A percentile compares a stretch with the other conserved stretches of the same genome.
Evolutionary conservation across 2,113 vertebrate genomes (phyloP).

Genomic region (Mandrillus leucophaeus): DNA sequence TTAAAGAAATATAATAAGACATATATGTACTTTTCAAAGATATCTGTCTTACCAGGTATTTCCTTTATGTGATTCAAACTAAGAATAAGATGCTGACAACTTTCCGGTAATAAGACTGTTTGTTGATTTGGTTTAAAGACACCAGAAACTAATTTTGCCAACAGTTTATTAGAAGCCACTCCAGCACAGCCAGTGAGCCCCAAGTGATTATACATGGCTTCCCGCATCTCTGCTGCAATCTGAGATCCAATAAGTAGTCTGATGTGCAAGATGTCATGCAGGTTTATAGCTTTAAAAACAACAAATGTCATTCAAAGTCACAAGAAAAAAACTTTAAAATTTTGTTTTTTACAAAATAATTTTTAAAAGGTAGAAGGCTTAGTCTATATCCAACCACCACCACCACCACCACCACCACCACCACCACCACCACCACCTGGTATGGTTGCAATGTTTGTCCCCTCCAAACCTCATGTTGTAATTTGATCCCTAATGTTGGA

Average conservation of each 20-base stretch:
- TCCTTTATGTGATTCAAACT: slow-evolving; percentile 83
- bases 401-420: neutral
- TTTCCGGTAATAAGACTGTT: slow-evolving; percentile 90
- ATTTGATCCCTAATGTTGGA: neutral
- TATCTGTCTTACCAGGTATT: slow-evolving; percentile 87
- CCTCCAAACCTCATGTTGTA: neutral
- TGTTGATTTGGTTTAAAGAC: slow-evolving; percentile 95
- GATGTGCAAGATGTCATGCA: slow-evolving; percentile 75
- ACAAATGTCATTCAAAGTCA: neutral
- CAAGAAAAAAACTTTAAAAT: neutral
- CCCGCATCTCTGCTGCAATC: slow-evolving; percentile 89
- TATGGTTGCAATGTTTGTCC: neutral
- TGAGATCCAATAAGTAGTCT: slow-evolving; percentile 88
- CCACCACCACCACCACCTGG: neutral
- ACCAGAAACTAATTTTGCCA: slow-evolving; percentile 93
- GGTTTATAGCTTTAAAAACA: slow-evolving; percentile 80
- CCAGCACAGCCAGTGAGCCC: slow-evolving; percentile 92
- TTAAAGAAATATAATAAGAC: slow-evolving; percentile 19
- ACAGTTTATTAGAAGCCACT: slow-evolving; percentile 90
- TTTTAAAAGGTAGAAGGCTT: neutral
- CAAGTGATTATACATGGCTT: slow-evolving; percentile 82
- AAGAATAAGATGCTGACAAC: slow-evolving; percentile 83
- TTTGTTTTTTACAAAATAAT: neutral
- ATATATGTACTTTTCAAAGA: neutral
- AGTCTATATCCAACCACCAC: neutral